Evolutionary conservation across 1,140 invertebrate genomes (phyloP), one percentile per base, ranked within the genome.

Genomic region (Babylonia areolata): DNA sequence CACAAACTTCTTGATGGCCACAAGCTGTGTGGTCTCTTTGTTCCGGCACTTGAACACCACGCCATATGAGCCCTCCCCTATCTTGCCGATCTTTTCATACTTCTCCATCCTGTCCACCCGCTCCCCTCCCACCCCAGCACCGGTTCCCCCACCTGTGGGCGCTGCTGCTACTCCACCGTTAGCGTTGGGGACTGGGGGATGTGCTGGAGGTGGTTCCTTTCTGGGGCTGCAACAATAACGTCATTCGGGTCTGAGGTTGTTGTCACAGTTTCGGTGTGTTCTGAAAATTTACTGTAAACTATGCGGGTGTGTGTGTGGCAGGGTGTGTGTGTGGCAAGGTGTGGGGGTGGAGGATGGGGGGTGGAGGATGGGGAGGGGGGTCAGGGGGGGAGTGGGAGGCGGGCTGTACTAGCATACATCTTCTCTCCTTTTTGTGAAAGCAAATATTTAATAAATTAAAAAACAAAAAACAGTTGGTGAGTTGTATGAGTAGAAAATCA

Each of bases 21-120:
- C 99, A 73, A 99, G 95, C 91, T 98, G 97, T 11, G 98, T 98
- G 2, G 97, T 99, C 91, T 99, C 98, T 89, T 97, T 95, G 95
- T 99, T 99, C 75, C 98, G 96, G 94, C 99, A 99, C 94, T 99
- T 99, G 96, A 99, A 99, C 78, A 99, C 99, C 85, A 99, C 96
- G 15, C 99, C 99, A 94, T 99, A 99, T 71, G 98, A 99, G 84
- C 99, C 99, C 95, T 99, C 99, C 86, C 99, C 99, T 58, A 99
- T 97, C 92, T 99, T 98, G 73, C 96, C 97, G 31, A 99, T 95
- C 95, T 98, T 98, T 94, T 99, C 99, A 95, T 99, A 99, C 85
- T 98, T 97, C 95, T 99, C 99, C 98, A 99, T 99, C 79, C 85
- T 88, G 77, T 88, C 85, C 3, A 85, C 75, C 37, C 69, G 15